Evolutionary conservation across 2,797 vertebrate genomes (phyloP).

Genomic region (Pygocentrus nattereri): DNA sequence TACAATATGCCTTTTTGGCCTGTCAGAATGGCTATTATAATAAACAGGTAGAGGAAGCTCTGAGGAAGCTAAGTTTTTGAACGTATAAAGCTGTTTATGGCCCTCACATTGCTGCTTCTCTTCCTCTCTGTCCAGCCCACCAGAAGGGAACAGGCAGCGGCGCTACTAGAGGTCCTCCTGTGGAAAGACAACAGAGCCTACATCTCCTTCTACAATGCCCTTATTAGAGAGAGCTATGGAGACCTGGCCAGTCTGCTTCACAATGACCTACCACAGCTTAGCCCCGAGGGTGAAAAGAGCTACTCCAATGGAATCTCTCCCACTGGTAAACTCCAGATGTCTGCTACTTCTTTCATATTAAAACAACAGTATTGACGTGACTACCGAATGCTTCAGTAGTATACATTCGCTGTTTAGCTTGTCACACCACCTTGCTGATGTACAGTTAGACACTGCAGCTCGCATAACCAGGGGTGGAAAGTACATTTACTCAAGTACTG

Average conservation of each 20-base stretch:
- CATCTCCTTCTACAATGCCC: conserved; percentile 94
- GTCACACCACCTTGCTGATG: background rate
- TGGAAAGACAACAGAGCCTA: conserved; percentile 88
- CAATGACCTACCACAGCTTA: conserved; percentile 76
- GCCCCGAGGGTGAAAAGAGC: conserved; percentile 74
- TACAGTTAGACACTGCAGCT: background rate
- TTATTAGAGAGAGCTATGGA: conserved; percentile 88
- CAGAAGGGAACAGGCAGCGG: conserved; percentile 83
- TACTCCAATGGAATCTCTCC: conserved; percentile 77
- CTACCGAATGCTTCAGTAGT: background rate
- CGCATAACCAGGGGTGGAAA: background rate
- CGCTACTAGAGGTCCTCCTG: conserved; percentile 87
- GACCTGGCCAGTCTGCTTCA: conserved; percentile 89
- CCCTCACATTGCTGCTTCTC: background rate
- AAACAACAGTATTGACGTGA: background rate
- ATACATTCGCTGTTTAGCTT: background rate
- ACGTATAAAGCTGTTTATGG: background rate
- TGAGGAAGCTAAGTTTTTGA: background rate
- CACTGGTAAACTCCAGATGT: conserved; percentile 78
- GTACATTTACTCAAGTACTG: too few species aligned
- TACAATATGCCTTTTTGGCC: too few species aligned
- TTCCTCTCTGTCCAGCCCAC: conserved; percentile 77
- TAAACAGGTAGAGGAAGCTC: background rate
- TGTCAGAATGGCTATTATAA: background rate
- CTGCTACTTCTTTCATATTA: background rate